phyloP scores from a whole-genome alignment of 2,888 invertebrate species.

The Harpagoxenus sublaevis region DNA sequence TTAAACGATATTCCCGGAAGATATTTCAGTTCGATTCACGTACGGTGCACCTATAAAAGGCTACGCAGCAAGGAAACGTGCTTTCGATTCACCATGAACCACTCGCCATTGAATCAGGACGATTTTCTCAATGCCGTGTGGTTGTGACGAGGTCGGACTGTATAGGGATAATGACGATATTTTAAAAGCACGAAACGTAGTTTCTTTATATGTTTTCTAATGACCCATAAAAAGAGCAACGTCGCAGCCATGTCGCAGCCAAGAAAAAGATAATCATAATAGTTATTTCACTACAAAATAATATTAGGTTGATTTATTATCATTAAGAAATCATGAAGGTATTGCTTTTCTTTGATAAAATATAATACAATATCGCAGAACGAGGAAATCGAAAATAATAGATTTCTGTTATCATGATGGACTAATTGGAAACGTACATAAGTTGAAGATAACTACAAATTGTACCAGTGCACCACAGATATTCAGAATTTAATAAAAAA shows the following conservation, averaged over 20 bases:
- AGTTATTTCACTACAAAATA: neutral
- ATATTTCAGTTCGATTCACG: conserved; percentile 26
- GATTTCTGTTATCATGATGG: conserved; percentile 14
- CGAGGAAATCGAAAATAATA: conserved; percentile 9
- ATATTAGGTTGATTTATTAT: neutral
- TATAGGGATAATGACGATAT: conserved; percentile 17
- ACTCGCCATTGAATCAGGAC: conserved; percentile 23
- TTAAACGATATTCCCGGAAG: conserved; percentile 22
- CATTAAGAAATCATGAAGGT: neutral
- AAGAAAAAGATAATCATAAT: neutral
- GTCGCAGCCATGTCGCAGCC: neutral
- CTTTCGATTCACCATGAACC: conserved; percentile 13
- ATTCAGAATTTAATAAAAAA: neutral
- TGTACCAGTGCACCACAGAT: neutral
- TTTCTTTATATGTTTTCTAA: neutral
- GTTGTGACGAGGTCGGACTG: neutral
- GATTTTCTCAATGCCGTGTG: conserved; percentile 35
- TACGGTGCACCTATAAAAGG: conserved; percentile 30
- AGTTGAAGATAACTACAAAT: neutral
- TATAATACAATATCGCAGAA: neutral
- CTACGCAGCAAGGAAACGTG: neutral
- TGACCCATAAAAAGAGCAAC: neutral
- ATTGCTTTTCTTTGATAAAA: neutral
- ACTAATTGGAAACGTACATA: neutral
- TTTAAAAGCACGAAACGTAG: neutral